Percentiles rank a stretch among this genome's conserved stretches.
These are phyloP conservation scores for Ochotona curzoniae DNA, from an alignment of 2,113 vertebrate species.

Conservation along the genomic window DNA sequence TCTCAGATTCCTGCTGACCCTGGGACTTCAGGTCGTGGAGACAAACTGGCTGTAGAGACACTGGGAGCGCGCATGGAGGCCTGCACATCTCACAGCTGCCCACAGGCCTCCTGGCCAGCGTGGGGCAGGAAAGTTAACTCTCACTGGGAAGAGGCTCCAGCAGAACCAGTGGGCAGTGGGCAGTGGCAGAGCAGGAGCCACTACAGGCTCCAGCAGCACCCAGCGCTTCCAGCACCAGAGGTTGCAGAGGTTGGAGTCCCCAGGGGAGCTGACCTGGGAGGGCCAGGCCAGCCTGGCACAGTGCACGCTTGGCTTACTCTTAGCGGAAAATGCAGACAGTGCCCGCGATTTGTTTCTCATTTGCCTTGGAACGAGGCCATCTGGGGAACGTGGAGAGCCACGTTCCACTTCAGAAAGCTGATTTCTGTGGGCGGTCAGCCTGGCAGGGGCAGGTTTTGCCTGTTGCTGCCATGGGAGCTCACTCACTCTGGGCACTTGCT, in stretches of 20 bases:
- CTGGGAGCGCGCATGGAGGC: neutral
- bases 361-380: conserved; percentile 66
- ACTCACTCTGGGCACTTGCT: conserved; percentile 35
- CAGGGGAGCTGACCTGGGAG: neutral
- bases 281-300: neutral
- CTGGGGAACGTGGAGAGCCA: conserved; percentile 56
- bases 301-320: neutral
- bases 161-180: neutral
- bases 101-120: neutral
- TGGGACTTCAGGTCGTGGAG: neutral
- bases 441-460: conserved; percentile 4
- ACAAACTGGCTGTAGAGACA: neutral
- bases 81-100: accelerated
- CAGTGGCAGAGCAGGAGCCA: neutral
- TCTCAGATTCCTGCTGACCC: neutral
- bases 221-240: neutral
- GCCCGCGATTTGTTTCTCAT: conserved; percentile 72
- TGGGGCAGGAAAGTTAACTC: neutral
- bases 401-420: conserved; percentile 58
- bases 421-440: conserved; percentile 56
- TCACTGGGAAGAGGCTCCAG: neutral
- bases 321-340: neutral
- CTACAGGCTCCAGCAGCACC: neutral
- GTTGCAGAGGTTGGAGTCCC: too few relatives aligned
- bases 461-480: conserved; percentile 34